Conservation (phyloP, 2,888 invertebrate genomes). For the Drosophila imparisetae region DNA sequence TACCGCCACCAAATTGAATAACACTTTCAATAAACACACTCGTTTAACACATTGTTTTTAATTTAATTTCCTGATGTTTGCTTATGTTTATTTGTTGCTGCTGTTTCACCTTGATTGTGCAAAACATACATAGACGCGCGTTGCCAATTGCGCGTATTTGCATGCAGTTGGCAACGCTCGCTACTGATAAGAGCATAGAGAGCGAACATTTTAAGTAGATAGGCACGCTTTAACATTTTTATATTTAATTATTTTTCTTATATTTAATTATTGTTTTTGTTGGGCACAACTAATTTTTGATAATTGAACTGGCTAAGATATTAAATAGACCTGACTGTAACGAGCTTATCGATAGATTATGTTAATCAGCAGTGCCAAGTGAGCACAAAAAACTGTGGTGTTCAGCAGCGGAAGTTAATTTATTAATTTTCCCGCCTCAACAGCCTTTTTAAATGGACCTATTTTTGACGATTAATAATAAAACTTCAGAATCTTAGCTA, state of each 20-base stretch:
- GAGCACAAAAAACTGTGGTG: neutral
- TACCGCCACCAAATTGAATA: slow-evolving; percentile 19
- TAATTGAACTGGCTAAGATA: neutral
- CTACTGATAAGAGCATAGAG: slow-evolving; percentile 45
- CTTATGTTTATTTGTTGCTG: slow-evolving; percentile 54
- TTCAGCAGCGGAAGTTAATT: neutral
- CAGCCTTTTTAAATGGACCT: neutral
- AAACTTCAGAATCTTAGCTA: neutral
- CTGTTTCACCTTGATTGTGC: slow-evolving; percentile 46
- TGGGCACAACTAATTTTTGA: neutral
- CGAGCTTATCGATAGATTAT: neutral
- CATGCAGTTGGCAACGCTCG: slow-evolving; percentile 46
- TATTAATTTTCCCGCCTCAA: neutral
- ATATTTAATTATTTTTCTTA: neutral
- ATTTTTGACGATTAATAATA: neutral
- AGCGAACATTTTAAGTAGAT: slow-evolving; percentile 25
- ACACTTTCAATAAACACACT: slow-evolving; percentile 14
- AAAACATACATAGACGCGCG: slow-evolving; percentile 49
- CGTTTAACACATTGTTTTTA: slow-evolving; percentile 36
- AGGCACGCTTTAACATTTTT: neutral
- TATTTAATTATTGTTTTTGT: neutral
- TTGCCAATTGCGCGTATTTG: slow-evolving; percentile 39
- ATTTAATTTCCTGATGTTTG: slow-evolving; percentile 13
- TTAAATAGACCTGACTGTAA: neutral
- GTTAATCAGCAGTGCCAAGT: neutral